Base-by-base conservation (phyloP, 2,888 invertebrate species). In the Hypomecis atomaria region DNA sequence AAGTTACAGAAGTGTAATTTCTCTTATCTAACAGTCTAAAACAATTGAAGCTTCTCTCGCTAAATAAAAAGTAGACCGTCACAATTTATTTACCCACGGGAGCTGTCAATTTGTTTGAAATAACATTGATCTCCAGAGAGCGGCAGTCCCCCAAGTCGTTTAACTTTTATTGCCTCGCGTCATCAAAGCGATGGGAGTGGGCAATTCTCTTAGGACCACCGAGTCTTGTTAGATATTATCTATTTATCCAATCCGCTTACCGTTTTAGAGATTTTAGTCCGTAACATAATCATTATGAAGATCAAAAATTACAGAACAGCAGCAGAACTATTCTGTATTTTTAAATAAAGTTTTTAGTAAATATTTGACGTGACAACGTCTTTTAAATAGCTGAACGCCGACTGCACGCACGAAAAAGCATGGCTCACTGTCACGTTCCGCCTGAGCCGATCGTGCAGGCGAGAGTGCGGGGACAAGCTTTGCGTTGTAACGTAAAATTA, bases 141-240 rank as follows among this genome's bases (percentile, higher is more conserved):
- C 55, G 50, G 8, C 67, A 45, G 60, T 66, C 66, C 71, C 71
- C 47, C 49, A 62, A 70, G 71, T 70, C 71, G 71, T 71, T 71
- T 65, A 71, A 71, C 64, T 71, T 71, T 71, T 71, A 71, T 70
- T 66, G 66, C 66, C 53, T 59, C 66, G 67, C 61, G 69, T 66
- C 71, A 70, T 71, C 71, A 71, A 71, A 71, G 68, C 62, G 67
- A 71, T 68, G 66, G 67, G 48, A 64, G 62, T 52, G 71, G 69
- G 52, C 66, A 70, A 71, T 67, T 59, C 69, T 67, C 69, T 69
- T 56, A 71, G 67, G 71, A 69, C 54, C 53, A 58, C 60, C 63
- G 38, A 42, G 53, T 9, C 38, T 52, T 43, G 54, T 43, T 8
- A 40, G 44, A 49, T 43, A 54, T 57, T 43, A 56, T 9, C 23